Evolutionary conservation across 2,113 vertebrate species (phyloP), one percentile per base, ranked within the genome.

Genomic region (Dissostichus mawsoni): DNA sequence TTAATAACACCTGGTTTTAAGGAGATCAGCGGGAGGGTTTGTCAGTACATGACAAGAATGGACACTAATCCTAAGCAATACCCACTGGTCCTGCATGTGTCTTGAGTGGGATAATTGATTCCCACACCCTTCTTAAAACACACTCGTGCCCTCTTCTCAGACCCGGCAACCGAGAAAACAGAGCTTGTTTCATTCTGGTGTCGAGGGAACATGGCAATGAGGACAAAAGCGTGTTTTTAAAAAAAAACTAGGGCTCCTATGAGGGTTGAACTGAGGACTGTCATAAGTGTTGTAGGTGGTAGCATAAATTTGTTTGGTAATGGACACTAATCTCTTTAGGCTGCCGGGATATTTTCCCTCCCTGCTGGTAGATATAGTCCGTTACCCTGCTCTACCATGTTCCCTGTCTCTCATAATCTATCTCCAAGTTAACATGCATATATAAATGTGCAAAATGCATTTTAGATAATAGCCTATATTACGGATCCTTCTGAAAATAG

Each of bases 11-110:
- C 92, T 94, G 92, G 90, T 90, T 88, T 88, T 89, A 90, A 91
- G 88, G 81, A 92, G 92, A 92, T 94, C 92, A 93, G 91, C 87
- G 1, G 72, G 87, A 90, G 87, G 92, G 86, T 91, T 93, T 92
- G 92, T 93, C 88, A 90, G 90, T 93, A 92, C 90, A 92, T 91
- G 90, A 93, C 90, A 93, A 90, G 91, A 94, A 94, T 92, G 91
- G 88, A 90, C 87, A 87, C 90, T 94, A 91, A 94, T 93, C 90
- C 92, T 62, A 13, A 71, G 85, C 90, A 89, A 89, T 92, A 88
- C 84, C 87, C 86, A 91, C 80, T 80, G 87, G 92, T 83, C 90
- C 84, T 90, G 84, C 83, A 71, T 75, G 84, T 89, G 89, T 89
- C 89, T 87, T 52, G 79, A 92, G 87, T 85, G 89, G 92, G 89